These are phyloP conservation scores for Myxocyprinus asiaticus DNA, from an alignment of 2,113 vertebrate genomes.

Conservation along the genomic window DNA sequence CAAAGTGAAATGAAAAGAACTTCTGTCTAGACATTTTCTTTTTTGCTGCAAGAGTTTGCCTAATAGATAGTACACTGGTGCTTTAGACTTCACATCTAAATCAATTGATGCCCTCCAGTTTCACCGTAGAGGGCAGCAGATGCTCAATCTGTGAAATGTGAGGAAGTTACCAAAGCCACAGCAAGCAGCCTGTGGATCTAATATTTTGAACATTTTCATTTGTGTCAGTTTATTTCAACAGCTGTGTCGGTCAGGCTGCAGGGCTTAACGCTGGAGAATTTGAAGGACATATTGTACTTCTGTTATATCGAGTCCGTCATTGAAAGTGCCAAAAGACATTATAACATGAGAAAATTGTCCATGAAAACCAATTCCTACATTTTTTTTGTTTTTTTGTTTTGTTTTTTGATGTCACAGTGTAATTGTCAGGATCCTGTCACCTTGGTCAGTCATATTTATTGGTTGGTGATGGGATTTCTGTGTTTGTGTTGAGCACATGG, in stretches of 20 bases:
- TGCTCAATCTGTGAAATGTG: conserved; percentile 59
- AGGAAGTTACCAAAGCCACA: conserved; percentile 27
- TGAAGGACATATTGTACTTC: not conserved
- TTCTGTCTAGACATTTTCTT: conserved; percentile 14
- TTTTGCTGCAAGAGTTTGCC: conserved; percentile 16
- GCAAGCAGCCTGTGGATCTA: not conserved
- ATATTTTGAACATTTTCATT: conserved; percentile 17
- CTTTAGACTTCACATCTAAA: conserved; percentile 23
- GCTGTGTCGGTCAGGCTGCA: not conserved
- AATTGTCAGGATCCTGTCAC: too few relatives aligned
- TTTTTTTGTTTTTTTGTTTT: too few relatives aligned
- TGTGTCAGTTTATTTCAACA: conserved; percentile 22
- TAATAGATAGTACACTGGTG: conserved; percentile 9
- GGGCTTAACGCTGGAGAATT: conserved; percentile 1
- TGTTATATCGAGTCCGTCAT: not conserved
- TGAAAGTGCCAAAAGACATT: not conserved
- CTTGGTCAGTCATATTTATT: too few relatives aligned
- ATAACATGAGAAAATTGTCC: not conserved
- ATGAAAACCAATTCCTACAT: not conserved
- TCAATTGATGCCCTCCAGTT: conserved; percentile 39
- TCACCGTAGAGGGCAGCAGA: conserved; percentile 45
- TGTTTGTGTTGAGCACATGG: too few relatives aligned
- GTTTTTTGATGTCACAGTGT: too few relatives aligned
- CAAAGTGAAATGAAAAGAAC: conserved; percentile 16
- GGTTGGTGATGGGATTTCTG: too few relatives aligned